Evolutionary conservation across 2,113 vertebrate species (phyloP).

Genomic region (Bubo scandiacus): DNA sequence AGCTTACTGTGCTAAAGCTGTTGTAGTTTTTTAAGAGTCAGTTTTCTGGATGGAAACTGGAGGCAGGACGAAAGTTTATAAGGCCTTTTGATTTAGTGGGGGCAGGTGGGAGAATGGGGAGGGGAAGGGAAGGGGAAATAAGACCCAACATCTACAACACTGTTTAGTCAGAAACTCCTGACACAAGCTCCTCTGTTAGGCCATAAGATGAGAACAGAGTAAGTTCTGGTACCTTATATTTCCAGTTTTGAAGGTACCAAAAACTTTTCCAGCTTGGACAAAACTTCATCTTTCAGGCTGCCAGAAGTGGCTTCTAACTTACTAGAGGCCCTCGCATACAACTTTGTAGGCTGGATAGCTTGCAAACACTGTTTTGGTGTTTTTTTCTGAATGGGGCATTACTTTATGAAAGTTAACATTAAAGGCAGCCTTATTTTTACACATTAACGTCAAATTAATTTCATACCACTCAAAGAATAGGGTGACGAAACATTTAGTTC

Average conservation of each 20-base stretch:
- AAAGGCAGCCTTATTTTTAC: constrained; percentile 61
- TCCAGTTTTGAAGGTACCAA: background rate
- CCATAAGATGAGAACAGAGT: background rate
- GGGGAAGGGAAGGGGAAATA: background rate
- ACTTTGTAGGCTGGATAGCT: background rate
- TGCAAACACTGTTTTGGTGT: background rate
- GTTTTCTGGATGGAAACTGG: background rate
- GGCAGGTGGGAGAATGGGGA: background rate
- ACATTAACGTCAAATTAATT: constrained; percentile 62
- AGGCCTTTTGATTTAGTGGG: background rate
- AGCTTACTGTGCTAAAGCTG: background rate
- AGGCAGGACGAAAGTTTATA: background rate
- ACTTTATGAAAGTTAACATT: constrained; percentile 62
- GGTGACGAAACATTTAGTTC: constrained; percentile 40
- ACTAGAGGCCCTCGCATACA: background rate
- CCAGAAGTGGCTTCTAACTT: background rate
- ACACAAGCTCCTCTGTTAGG: background rate
- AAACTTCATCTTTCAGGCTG: background rate
- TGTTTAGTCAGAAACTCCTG: background rate
- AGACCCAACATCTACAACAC: background rate
- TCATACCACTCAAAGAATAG: constrained; percentile 59
- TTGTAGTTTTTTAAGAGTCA: background rate
- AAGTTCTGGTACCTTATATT: background rate
- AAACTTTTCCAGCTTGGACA: background rate
- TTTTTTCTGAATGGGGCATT: background rate